Evolutionary conservation across 1,140 invertebrate genomes (phyloP), one percentile per base, ranked within the genome.

Genomic region (Paraescarpia echinospica): DNA sequence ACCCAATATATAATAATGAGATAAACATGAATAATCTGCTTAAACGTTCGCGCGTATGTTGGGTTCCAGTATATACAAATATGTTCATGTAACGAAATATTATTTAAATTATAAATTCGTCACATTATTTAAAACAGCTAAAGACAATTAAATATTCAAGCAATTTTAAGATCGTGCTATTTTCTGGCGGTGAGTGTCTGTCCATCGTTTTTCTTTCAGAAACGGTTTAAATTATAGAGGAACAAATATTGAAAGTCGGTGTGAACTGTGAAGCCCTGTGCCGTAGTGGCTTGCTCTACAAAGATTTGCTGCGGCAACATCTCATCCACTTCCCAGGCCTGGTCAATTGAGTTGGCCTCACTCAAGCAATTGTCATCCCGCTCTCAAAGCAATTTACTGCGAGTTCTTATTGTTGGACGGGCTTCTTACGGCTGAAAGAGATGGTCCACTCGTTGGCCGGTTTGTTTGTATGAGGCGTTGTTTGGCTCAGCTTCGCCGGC

Each of bases 311-410:
- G 14, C 0, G 4, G 59, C 22, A 18, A 27, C 59, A 27, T 22
- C 59, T 77, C 59, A 18, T 2, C 4, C 59, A 77, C 12, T 77
- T 77, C 59, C 22, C 22, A 41, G 8, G 18, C 27, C 22, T 77
- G 59, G 27, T 77, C 59, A 77, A 77, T 77, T 77, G 59, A 77
- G 59, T 77, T 77, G 59, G 59, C 59, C 59, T 77, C 59, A 77
- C 22, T 77, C 59, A 77, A 27, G 59, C 59, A 77, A 77, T 77
- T 77, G 59, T 77, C 59, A 31, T 77, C 27, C 59, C 14, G 59
- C 27, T 77, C 59, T 77, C 59, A 77, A 77, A 77, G 59, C 59
- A 77, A 77, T 77, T 77, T 77, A 77, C 59, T 77, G 59, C 59
- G 59, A 77, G 59, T 27, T 77, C 59, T 77, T 31, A 77, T 77